Evolutionary conservation across 2,113 vertebrate genomes (phyloP).

Genomic region (Papio anubis): DNA sequence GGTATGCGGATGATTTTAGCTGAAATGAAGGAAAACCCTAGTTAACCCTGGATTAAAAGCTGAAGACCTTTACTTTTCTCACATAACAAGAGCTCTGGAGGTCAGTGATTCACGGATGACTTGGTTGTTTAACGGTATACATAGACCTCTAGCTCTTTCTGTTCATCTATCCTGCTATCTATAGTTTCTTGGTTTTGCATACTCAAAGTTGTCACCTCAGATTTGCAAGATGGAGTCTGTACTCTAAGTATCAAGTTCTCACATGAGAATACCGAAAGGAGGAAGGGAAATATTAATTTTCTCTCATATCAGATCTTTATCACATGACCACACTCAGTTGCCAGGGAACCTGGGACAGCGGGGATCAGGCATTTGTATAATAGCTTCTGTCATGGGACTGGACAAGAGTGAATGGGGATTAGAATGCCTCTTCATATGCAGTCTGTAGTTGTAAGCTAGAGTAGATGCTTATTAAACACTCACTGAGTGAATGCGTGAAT

Average conservation of each 20-base stretch:
- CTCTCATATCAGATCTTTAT: not conserved
- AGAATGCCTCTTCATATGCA: not conserved
- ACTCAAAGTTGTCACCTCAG: not conserved
- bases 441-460: not conserved
- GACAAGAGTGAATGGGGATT: accelerated
- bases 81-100: not conserved
- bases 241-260: not conserved
- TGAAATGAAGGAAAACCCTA: not conserved
- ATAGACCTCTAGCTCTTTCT: not conserved
- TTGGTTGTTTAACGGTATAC: not conserved
- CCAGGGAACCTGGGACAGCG: not conserved
- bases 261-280: not conserved
- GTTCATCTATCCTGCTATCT: not conserved
- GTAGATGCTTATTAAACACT: not conserved
- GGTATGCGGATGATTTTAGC: not conserved
- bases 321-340: not conserved
- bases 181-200: not conserved
- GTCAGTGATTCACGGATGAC: not conserved
- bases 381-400: not conserved
- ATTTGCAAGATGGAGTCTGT: not conserved
- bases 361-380: not conserved
- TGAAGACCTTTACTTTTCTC: not conserved
- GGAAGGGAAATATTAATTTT: not conserved
- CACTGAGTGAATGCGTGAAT: not conserved
- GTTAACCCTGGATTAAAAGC: not conserved